Evolutionary conservation across 2,797 vertebrate species (phyloP).

Genomic region (Scleropages formosus): DNA sequence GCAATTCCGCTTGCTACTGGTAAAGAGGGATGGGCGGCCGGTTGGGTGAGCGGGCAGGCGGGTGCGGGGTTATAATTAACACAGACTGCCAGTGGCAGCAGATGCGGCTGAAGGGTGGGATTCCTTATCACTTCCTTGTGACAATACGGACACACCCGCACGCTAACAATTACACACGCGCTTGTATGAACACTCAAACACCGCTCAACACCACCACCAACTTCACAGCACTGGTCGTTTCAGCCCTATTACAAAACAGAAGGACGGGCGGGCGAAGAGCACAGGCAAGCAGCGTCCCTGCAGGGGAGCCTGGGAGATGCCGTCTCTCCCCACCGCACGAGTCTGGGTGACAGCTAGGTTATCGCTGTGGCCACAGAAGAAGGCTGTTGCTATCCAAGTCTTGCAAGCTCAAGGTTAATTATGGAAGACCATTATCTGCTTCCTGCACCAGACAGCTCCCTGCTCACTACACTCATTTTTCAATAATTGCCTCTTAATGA

Average conservation of each 20-base stretch:
- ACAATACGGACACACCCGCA: background rate
- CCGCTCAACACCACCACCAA: too few species aligned
- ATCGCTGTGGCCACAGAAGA: slow-evolving; percentile 41
- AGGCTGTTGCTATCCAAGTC: slow-evolving; percentile 54
- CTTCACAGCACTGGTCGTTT: too few species aligned
- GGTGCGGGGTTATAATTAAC: slow-evolving; percentile 43
- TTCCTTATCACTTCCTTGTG: background rate
- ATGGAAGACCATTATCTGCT: slow-evolving; percentile 45
- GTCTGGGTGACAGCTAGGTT: slow-evolving; percentile 37
- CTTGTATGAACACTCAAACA: background rate
- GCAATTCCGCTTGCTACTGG: slow-evolving; percentile 54
- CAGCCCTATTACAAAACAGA: too few species aligned
- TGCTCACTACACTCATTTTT: slow-evolving; percentile 22
- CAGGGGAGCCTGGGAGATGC: background rate
- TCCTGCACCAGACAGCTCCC: slow-evolving; percentile 36
- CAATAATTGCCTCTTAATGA: slow-evolving; percentile 27
- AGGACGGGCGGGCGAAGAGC: too few species aligned
- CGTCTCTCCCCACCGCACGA: background rate
- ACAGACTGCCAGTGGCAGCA: background rate
- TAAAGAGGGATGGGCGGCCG: slow-evolving; percentile 57
- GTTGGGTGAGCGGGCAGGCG: too few species aligned
- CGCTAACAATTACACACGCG: background rate
- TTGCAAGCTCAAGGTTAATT: slow-evolving; percentile 43
- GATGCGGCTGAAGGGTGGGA: background rate
- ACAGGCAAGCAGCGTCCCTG: too few species aligned